A percentile compares a stretch with the other conserved stretches of the same genome.
These are phyloP conservation scores for Caenorhabditis wallacei DNA, from an alignment of 2,888 invertebrate species.

Conservation along the genomic window DNA sequence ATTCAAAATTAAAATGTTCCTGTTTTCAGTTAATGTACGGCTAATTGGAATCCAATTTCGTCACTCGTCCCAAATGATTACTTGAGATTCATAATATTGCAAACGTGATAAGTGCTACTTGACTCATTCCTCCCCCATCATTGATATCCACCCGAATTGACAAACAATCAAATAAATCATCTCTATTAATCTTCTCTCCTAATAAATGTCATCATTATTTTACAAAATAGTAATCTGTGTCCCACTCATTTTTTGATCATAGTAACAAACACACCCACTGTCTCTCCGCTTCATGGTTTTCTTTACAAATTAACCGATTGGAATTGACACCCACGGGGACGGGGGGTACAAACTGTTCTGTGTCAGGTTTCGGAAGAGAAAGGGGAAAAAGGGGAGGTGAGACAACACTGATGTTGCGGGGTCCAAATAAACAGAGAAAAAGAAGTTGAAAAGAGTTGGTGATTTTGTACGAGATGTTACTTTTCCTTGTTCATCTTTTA, in stretches of 20 bases:
- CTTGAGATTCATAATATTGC: too few relatives aligned
- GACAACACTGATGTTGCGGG: slow-evolving; percentile 26
- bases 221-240: neutral
- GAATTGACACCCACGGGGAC: slow-evolving; percentile 46
- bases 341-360: neutral
- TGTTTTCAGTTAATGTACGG: too few relatives aligned
- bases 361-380: neutral
- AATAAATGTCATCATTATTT: neutral
- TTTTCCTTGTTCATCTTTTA: slow-evolving; percentile 4
- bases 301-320: slow-evolving; percentile 32
- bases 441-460: neutral
- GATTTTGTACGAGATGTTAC: slow-evolving; percentile 60
- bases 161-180: neutral
- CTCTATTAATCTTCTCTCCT: neutral
- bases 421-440: slow-evolving; percentile 20
- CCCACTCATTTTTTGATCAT: neutral
- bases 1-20: too few relatives aligned
- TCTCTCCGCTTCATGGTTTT: neutral
- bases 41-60: too few relatives aligned
- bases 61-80: too few relatives aligned
- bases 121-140: neutral
- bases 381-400: slow-evolving; percentile 13
- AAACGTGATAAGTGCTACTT: neutral
- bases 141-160: slow-evolving; percentile 5
- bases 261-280: neutral